Evolutionary conservation across 2,797 vertebrate genomes (phyloP).

Genomic region (Lacerta agilis): DNA sequence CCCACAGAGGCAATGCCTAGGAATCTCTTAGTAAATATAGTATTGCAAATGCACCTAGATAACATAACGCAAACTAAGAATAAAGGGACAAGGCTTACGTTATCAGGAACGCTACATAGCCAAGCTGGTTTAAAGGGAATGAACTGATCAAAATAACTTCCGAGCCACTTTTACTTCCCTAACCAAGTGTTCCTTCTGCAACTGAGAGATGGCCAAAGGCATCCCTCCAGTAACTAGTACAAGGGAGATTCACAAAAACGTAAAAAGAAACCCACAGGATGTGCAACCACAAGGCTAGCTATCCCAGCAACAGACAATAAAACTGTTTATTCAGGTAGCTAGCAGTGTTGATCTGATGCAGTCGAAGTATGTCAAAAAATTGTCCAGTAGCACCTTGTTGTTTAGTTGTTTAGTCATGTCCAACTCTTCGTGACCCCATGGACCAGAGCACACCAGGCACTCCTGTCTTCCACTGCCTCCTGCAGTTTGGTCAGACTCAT

Average conservation of each 20-base stretch:
- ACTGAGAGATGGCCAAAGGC: neutral
- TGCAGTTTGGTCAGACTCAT: too few species aligned
- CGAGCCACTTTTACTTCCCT: neutral
- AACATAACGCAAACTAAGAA: neutral
- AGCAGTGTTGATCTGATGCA: too few species aligned
- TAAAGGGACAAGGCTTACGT: neutral
- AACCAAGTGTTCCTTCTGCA: neutral
- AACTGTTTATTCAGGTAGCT: too few species aligned
- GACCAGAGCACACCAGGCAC: too few species aligned
- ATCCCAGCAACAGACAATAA: neutral
- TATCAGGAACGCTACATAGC: neutral
- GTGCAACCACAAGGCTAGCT: neutral
- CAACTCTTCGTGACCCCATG: too few species aligned
- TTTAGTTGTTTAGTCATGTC: too few species aligned
- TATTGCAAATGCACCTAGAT: neutral
- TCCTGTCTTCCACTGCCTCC: too few species aligned
- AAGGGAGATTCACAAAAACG: neutral
- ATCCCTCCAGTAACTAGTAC: neutral
- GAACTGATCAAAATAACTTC: neutral
- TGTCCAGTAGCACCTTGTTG: too few species aligned
- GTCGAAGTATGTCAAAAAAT: too few species aligned
- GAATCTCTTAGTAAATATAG: conserved; percentile 1
- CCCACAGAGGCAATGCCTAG: neutral
- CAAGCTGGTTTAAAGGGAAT: neutral
- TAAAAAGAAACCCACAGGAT: neutral